Conservation (phyloP, 2,797 vertebrate species). For the Nasua narica region DNA sequence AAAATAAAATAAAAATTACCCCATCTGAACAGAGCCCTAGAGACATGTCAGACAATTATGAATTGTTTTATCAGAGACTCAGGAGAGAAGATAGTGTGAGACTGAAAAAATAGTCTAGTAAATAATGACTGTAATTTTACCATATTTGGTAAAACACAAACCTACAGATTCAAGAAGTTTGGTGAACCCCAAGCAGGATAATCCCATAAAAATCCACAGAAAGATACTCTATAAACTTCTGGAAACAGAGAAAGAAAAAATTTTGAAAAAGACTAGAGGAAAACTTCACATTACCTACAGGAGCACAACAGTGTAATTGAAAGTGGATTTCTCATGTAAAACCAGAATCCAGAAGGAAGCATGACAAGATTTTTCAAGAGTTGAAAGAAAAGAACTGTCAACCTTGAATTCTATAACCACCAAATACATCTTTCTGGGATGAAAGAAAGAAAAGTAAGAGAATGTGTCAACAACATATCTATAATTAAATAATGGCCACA, state of each 20-base stretch:
- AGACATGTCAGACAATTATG: background rate
- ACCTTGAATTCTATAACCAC: background rate
- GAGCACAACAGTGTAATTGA: background rate
- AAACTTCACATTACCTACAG: background rate
- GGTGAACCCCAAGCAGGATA: background rate
- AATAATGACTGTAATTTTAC: background rate
- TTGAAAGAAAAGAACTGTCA: background rate
- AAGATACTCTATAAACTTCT: background rate
- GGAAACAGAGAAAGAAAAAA: background rate
- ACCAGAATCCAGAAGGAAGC: background rate
- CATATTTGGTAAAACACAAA: background rate
- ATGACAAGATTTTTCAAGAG: background rate
- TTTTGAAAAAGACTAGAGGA: background rate
- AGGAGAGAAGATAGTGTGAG: background rate
- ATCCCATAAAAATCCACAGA: background rate
- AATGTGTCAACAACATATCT: background rate
- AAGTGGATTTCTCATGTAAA: background rate
- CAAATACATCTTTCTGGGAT: background rate
- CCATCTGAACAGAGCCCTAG: background rate
- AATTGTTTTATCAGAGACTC: background rate
- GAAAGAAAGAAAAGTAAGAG: background rate
- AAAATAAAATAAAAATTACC: no score
- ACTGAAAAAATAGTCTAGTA: background rate
- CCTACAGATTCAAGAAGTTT: background rate
- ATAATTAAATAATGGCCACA: background rate